Conservation (phyloP, 1,140 invertebrate species). For the Notospermus geniculatus region DNA sequence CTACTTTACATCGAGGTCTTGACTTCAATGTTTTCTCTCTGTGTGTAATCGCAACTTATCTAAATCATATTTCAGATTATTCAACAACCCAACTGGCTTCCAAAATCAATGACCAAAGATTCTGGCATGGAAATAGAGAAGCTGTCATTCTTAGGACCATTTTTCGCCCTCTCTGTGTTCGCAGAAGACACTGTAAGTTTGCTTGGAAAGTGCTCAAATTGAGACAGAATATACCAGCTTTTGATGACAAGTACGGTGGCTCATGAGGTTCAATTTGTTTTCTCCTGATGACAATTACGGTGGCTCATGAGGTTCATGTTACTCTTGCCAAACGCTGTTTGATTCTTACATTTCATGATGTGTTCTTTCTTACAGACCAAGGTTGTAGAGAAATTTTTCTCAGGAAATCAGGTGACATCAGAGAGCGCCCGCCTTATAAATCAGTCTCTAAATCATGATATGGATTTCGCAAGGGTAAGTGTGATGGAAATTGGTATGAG, state of each 20-base stretch:
- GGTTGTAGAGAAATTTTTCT: slow-evolving; percentile 56
- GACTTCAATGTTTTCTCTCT: too few species aligned
- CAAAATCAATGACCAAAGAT: slow-evolving; percentile 66
- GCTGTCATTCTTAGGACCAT: slow-evolving; percentile 83
- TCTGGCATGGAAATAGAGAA: slow-evolving; percentile 69
- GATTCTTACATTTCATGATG: too few species aligned
- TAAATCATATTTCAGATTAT: slow-evolving; percentile 50
- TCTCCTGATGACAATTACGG: too few species aligned
- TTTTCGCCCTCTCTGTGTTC: slow-evolving; percentile 85
- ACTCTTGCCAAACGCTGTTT: too few species aligned
- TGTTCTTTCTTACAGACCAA: slow-evolving; percentile 48
- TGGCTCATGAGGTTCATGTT: too few species aligned
- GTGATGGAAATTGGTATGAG: neutral
- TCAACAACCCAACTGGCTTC: slow-evolving; percentile 71
- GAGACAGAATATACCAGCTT: too few species aligned
- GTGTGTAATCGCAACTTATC: too few species aligned
- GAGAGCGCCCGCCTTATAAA: slow-evolving; percentile 45
- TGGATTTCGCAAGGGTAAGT: slow-evolving; percentile 51
- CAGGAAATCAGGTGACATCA: slow-evolving; percentile 44
- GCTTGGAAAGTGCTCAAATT: too few species aligned
- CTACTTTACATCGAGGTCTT: too few species aligned
- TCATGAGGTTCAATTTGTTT: too few species aligned
- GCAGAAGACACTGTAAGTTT: slow-evolving; percentile 77
- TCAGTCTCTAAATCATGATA: slow-evolving; percentile 46
- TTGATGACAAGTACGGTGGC: too few species aligned